Evolutionary conservation across 2,113 vertebrate genomes (phyloP), one percentile per base, ranked within the genome.

Genomic region (Potamarius usumacintae): DNA sequence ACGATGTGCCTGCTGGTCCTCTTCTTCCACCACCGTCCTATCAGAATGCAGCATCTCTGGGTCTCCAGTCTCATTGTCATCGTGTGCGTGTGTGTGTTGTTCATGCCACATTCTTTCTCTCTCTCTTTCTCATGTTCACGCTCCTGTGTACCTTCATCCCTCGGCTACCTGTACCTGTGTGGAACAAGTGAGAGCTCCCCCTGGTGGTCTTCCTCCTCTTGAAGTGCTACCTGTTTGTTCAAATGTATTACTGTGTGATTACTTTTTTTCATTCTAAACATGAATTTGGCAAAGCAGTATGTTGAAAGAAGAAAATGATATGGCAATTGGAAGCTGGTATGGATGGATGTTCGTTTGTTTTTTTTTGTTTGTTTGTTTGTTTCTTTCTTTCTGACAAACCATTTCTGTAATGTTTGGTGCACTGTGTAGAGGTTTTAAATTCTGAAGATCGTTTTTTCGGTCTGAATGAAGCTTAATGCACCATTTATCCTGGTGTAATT

Each of bases 1-100:
- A 84, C 53, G 62, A 50, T 69, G 79, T 69, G 81, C 83, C 82
- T 76, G 90, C 92, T 83, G 90, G 91, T 86, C 91, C 91, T 90
- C 92, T 89, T 90, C 88, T 89, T 91, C 93, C 82, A 81, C 65
- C 69, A n/a, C 42, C 71, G 30, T 88, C 84, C 84, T 79, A 82
- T 88, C 69, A 88, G 62, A 86, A 82, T 17, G 83, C 87, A 63
- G 86, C 86, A 65, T 86, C 86, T 85, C 63, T 84, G 82, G 85
- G 82, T 90, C 77, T 93, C 90, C 88, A 86, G 88, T 78, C 52
- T 86, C 55, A 65, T 85, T 65, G 14, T 65, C 72, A 65, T 82
- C 65, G 34, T 78, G 22, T 71, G 25, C 69, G 80, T 87, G 50
- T 79, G 58, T 65, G n/a, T 67, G 58, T 53, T 20, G 76, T 65